These are phyloP conservation scores for Sebastes umbrosus DNA, from an alignment of 2,797 vertebrate species.

Conservation along the genomic window DNA sequence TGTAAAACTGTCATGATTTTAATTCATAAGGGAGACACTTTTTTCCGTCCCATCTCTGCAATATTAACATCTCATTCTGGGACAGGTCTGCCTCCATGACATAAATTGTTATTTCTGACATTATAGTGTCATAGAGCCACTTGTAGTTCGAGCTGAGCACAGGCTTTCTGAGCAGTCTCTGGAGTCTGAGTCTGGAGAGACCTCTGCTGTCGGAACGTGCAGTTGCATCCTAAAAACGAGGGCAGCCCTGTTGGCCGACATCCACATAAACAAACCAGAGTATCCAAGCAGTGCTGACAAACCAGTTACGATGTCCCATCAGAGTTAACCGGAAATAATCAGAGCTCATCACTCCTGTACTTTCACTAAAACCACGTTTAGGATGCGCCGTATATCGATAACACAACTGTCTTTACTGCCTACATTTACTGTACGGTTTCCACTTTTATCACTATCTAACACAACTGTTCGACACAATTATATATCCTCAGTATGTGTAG, in stretches of 20 bases:
- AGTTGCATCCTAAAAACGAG: slow-evolving; percentile 5
- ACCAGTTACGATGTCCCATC: background rate
- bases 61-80: background rate
- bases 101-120: slow-evolving; percentile 16
- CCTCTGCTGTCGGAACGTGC: slow-evolving; percentile 52
- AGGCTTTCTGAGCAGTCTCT: slow-evolving; percentile 1
- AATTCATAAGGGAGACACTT: background rate
- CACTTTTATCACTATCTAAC: background rate
- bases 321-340: background rate
- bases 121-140: background rate
- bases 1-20: background rate
- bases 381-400: background rate
- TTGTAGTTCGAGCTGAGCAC: background rate
- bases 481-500: background rate
- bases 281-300: background rate
- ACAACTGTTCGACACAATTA: background rate
- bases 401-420: background rate
- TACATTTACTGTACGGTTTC: background rate
- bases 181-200: slow-evolving; percentile 26
- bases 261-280: slow-evolving; percentile 6
- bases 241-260: background rate
- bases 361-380: background rate
- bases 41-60: background rate
- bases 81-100: background rate
- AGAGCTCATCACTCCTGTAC: background rate